These are phyloP conservation scores for Bugulina stolonifera DNA, from an alignment of 2,888 invertebrate species.

Conservation along the genomic window DNA sequence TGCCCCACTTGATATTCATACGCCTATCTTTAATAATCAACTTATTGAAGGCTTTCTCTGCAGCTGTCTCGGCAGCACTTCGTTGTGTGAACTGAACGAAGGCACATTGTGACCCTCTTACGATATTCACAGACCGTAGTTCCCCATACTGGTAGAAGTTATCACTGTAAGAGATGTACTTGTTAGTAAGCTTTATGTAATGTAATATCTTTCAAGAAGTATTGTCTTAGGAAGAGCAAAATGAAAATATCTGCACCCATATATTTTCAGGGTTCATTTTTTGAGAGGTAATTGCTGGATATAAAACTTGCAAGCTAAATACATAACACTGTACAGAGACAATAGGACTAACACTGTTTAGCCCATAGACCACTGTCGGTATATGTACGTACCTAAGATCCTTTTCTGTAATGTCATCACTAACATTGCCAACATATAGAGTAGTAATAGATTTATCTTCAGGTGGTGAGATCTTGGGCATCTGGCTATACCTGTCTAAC, in stretches of 20 bases:
- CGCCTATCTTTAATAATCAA: conserved; percentile 69
- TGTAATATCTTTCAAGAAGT: no score
- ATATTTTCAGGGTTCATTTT: no score
- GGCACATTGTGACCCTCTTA: conserved; percentile 83
- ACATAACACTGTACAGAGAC: no score
- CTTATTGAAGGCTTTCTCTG: conserved; percentile 76
- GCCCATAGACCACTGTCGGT: no score
- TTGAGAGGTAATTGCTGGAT: no score
- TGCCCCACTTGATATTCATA: conserved; percentile 96
- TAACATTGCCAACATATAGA: conserved; percentile 90
- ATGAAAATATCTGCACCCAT: no score
- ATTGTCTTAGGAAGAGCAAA: no score
- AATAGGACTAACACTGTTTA: no score
- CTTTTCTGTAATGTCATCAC: conserved; percentile 76
- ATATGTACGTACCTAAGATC: conserved; percentile 70
- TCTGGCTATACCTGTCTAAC: conserved; percentile 78
- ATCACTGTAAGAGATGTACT: conserved; percentile 59
- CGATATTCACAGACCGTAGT: conserved; percentile 84
- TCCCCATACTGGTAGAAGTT: conserved; percentile 99
- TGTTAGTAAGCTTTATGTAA: not conserved
- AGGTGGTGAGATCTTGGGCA: conserved; percentile 90
- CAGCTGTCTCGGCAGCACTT: conserved; percentile 79
- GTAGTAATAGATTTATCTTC: conserved; percentile 95
- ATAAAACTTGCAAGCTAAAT: no score
- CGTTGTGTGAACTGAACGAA: conserved; percentile 93